phyloP scores from a whole-genome alignment of 2,113 vertebrate species.

The Cephalopterus ornatus region DNA sequence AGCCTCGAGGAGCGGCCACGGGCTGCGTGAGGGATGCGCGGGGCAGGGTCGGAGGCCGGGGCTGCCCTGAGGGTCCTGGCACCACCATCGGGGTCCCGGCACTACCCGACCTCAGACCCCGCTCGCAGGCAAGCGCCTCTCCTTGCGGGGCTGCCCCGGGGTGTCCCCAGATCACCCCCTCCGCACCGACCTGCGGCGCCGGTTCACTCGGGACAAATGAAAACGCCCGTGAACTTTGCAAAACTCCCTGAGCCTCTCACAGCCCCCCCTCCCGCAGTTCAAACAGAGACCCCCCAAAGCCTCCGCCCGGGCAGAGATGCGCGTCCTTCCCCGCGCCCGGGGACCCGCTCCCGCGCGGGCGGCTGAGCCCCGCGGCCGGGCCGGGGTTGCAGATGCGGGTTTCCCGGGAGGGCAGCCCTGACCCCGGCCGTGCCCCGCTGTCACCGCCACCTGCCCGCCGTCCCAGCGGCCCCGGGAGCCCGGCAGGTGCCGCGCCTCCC shows the following conservation, averaged over 20 bases:
- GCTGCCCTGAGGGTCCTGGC: no score
- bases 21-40: neutral
- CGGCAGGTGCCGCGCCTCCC: conserved; percentile 42
- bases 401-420: neutral
- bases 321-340: neutral
- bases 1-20: neutral
- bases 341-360: neutral
- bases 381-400: neutral
- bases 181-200: neutral
- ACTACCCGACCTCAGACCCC: neutral
- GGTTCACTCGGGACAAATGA: neutral
- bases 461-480: conserved; percentile 20
- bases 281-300: neutral
- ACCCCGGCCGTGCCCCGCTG: neutral
- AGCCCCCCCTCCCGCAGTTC: rapidly evolving
- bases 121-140: neutral
- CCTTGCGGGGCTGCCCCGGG: neutral
- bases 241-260: neutral
- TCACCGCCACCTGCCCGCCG: conserved; percentile 59
- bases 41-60: neutral
- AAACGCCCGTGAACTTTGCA: neutral
- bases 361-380: neutral
- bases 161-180: neutral
- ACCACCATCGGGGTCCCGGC: no score
- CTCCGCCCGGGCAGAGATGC: neutral